These are phyloP conservation scores for Benitochromis conjunctus DNA, from an alignment of 2,113 vertebrate genomes.

Conservation along the genomic window DNA sequence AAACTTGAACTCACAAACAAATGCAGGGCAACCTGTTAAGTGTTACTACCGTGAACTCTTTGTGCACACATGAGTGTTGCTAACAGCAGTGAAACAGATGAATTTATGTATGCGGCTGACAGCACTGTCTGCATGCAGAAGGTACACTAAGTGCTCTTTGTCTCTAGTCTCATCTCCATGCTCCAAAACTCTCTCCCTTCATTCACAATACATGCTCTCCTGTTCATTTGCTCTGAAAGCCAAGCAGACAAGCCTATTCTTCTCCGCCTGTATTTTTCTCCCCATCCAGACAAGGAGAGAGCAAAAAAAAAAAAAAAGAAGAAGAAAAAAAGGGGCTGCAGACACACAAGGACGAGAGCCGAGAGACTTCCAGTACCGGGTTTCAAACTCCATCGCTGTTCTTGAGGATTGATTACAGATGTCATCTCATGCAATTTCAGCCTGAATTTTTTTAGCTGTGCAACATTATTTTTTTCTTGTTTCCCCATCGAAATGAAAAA, in stretches of 20 bases:
- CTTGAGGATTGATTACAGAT: conserved; percentile 48
- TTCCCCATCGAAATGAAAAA: not conserved
- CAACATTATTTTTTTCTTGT: not conserved
- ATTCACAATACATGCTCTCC: conserved; percentile 53
- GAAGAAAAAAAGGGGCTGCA: not conserved
- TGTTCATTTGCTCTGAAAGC: conserved; percentile 50
- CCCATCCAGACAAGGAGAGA: conserved; percentile 16
- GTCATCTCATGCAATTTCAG: conserved; percentile 21
- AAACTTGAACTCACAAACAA: not conserved
- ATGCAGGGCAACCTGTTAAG: not conserved
- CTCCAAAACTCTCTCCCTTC: conserved; percentile 45
- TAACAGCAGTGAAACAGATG: not conserved
- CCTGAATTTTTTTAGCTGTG: not conserved
- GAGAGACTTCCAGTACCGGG: not conserved
- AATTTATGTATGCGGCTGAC: conserved; percentile 28
- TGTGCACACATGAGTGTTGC: not conserved
- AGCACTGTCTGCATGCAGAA: conserved; percentile 27
- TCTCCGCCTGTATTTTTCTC: conserved; percentile 27
- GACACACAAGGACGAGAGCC: conserved; percentile 9
- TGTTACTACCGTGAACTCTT: not conserved
- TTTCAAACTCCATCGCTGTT: conserved; percentile 21
- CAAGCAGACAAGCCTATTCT: conserved; percentile 33
- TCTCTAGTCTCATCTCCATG: conserved; percentile 38
- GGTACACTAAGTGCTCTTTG: conserved; percentile 55
- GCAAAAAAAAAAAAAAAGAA: not conserved